Percentiles rank a stretch among this genome's conserved stretches.
Conservation (phyloP, 2,113 vertebrate genomes). For the Embiotoca jacksoni region DNA sequence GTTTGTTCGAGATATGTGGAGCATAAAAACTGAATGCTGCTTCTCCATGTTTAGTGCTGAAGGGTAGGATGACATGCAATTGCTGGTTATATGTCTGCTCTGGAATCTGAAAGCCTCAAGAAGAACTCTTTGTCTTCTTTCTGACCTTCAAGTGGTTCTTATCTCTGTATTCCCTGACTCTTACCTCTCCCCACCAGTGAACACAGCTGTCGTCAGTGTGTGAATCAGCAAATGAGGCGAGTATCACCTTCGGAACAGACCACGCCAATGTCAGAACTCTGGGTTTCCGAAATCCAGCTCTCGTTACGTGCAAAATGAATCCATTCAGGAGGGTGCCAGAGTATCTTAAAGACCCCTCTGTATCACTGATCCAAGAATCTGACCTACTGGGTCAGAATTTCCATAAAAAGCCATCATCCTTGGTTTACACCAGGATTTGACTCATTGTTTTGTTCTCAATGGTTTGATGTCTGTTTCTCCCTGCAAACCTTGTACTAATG, state of each 20-base stretch:
- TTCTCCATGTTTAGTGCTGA: too few species aligned
- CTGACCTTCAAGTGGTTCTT: too few species aligned
- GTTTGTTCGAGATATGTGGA: too few species aligned
- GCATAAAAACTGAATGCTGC: too few species aligned
- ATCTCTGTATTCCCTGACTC: too few species aligned
- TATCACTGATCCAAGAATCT: slow-evolving; percentile 29
- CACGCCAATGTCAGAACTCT: slow-evolving; percentile 11
- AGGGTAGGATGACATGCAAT: too few species aligned
- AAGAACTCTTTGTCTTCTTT: too few species aligned
- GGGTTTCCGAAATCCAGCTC: slow-evolving; percentile 49
- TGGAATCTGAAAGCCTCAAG: too few species aligned
- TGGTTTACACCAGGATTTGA: slow-evolving; percentile 26
- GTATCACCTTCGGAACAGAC: slow-evolving; percentile 40
- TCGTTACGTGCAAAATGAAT: slow-evolving; percentile 50
- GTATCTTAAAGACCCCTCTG: slow-evolving; percentile 60
- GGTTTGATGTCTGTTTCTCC: slow-evolving; percentile 63
- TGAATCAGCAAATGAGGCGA: not conserved
- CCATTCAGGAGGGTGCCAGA: slow-evolving; percentile 38
- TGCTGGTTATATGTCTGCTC: too few species aligned
- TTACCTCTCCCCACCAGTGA: too few species aligned
- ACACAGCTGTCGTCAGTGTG: too few species aligned
- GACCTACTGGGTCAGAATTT: slow-evolving; percentile 50
- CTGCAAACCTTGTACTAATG: slow-evolving; percentile 60
- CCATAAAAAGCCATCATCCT: slow-evolving; percentile 38
- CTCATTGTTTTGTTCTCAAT: slow-evolving; percentile 52